phyloP scores from a whole-genome alignment of 2,888 invertebrate genomes.

The Plemyria rubiginata region DNA sequence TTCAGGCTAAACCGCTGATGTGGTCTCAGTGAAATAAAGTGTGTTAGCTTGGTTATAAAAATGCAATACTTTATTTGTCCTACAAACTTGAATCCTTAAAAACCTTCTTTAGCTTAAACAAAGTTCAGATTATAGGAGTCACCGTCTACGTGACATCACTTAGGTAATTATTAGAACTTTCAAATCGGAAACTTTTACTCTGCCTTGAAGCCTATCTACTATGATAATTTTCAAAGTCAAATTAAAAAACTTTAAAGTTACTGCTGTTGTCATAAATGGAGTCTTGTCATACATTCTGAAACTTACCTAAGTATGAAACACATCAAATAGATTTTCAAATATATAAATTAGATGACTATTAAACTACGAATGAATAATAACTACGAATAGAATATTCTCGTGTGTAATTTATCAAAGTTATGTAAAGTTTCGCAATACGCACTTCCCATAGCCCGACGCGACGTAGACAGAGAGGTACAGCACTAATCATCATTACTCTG shows the following conservation, averaged over 20 bases:
- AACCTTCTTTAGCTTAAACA: no score
- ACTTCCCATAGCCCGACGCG: conserved; percentile 1
- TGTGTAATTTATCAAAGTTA: background rate
- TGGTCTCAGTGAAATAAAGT: no score
- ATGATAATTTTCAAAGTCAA: background rate
- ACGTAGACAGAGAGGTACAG: background rate
- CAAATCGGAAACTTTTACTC: background rate
- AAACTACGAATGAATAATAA: background rate
- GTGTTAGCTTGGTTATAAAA: no score
- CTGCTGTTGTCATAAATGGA: background rate
- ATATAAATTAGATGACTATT: background rate
- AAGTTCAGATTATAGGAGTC: no score
- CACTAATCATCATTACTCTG: conserved; percentile 4
- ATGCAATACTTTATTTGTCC: no score
- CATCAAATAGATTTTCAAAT: background rate
- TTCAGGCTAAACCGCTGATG: no score
- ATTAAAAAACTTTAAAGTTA: background rate
- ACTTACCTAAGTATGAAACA: background rate
- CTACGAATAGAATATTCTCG: conserved; percentile 2
- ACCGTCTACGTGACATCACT: no score
- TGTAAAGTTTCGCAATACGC: background rate
- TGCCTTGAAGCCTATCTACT: background rate
- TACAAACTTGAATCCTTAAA: no score
- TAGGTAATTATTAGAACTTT: no score
- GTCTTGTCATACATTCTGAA: background rate